Conservation (phyloP, 2,113 vertebrate genomes). For the Ciconia maguari region DNA sequence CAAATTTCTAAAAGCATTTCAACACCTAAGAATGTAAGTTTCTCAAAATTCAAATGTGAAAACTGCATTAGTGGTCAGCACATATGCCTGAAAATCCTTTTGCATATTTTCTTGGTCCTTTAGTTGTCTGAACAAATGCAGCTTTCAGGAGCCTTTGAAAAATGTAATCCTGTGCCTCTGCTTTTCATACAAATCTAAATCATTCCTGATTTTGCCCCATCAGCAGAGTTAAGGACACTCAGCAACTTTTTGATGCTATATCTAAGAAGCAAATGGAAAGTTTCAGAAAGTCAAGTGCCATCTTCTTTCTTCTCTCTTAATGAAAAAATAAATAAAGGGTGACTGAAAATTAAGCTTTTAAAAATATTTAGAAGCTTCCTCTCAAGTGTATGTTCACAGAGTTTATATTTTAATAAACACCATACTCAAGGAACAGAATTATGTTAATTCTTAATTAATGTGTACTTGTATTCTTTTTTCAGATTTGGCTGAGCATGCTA, state of each 20-base stretch:
- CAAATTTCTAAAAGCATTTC: background rate
- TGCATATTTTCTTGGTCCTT: background rate
- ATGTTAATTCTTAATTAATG: conserved; percentile 67
- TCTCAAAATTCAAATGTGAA: background rate
- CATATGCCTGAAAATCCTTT: background rate
- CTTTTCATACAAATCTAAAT: background rate
- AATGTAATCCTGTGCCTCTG: background rate
- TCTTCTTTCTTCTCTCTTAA: conserved; percentile 7
- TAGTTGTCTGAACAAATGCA: background rate
- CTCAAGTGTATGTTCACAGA: background rate
- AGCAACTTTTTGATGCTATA: conserved; percentile 6
- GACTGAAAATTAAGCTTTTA: conserved; percentile 42
- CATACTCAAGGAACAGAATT: conserved; percentile 45
- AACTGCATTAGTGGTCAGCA: background rate
- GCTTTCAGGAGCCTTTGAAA: background rate
- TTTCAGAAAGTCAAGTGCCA: conserved; percentile 30
- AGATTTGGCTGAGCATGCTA: conserved; percentile 41
- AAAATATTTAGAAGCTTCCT: conserved; percentile 51
- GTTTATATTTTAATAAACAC: conserved; percentile 44
- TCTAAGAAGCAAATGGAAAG: conserved; percentile 26
- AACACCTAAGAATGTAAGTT: background rate
- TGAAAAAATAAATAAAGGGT: conserved; percentile 22
- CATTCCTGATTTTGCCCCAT: background rate
- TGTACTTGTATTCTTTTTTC: conserved; percentile 40
- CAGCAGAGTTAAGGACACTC: conserved; percentile 16